Evolutionary conservation across 2,888 invertebrate genomes (phyloP).

Genomic region (Drosophila sordidapex): DNA sequence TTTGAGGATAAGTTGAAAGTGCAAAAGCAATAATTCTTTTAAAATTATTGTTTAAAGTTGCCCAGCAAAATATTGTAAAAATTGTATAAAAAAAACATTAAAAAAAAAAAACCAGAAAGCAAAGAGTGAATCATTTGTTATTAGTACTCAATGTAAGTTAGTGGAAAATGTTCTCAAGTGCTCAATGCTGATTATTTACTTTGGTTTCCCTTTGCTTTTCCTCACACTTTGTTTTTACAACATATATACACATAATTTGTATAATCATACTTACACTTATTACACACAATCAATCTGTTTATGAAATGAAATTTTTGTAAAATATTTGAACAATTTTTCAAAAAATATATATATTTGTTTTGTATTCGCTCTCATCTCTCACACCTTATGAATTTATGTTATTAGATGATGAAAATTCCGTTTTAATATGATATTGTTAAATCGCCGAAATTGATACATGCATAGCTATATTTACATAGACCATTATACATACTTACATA

Average conservation of each 20-base stretch:
- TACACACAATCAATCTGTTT: constrained; percentile 31
- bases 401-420: constrained; percentile 23
- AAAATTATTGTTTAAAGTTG: constrained; percentile 19
- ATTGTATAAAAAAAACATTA: constrained; percentile 37
- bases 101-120: background rate
- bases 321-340: constrained; percentile 9
- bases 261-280: constrained; percentile 43
- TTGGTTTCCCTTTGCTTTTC: constrained; percentile 1
- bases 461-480: constrained; percentile 22
- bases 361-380: constrained; percentile 13
- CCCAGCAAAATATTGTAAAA: constrained; percentile 47
- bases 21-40: constrained; percentile 38
- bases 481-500: constrained; percentile 4
- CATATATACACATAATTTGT: constrained; percentile 21
- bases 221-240: constrained; percentile 7
- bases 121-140: constrained; percentile 26
- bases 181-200: constrained; percentile 31
- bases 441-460: constrained; percentile 41
- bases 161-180: constrained; percentile 41
- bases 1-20: constrained; percentile 45
- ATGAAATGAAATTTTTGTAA: constrained; percentile 33
- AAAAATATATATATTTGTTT: constrained; percentile 4
- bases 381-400: constrained; percentile 24
- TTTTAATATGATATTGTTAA: constrained; percentile 41
- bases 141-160: constrained; percentile 43